Evolutionary conservation across 2,113 vertebrate species (phyloP).

Genomic region (Balaeniceps rex): DNA sequence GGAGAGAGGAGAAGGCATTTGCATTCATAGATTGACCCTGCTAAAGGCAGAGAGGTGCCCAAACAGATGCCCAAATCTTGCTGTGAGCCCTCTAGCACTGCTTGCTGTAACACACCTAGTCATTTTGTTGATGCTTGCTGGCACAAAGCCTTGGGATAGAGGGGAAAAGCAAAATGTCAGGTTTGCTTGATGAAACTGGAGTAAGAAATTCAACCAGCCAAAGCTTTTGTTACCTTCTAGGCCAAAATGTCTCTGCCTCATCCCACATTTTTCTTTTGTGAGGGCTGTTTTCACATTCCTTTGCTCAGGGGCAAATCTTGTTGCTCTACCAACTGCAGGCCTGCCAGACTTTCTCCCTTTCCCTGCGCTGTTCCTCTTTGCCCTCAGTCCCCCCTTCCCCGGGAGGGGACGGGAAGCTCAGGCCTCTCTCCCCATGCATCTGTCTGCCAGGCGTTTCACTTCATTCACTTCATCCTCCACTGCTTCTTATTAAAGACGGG

Average conservation of each 20-base stretch:
- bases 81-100: background rate
- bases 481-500: background rate
- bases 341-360: background rate
- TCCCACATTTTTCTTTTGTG: background rate
- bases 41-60: background rate
- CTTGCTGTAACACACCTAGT: background rate
- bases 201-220: background rate
- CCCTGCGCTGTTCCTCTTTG: accelerated
- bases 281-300: background rate
- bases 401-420: accelerated
- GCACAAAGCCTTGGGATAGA: background rate
- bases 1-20: background rate
- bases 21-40: background rate
- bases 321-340: background rate
- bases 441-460: background rate
- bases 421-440: background rate
- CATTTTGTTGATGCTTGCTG: background rate
- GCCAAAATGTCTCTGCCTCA: background rate
- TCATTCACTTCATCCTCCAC: background rate
- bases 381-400: background rate
- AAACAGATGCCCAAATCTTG: background rate
- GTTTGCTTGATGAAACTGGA: background rate
- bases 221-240: background rate
- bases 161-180: background rate
- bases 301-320: background rate